Evolutionary conservation across 2,888 invertebrate species (phyloP), one percentile per base, ranked within the genome.

Genomic region (Campoletis raptor): DNA sequence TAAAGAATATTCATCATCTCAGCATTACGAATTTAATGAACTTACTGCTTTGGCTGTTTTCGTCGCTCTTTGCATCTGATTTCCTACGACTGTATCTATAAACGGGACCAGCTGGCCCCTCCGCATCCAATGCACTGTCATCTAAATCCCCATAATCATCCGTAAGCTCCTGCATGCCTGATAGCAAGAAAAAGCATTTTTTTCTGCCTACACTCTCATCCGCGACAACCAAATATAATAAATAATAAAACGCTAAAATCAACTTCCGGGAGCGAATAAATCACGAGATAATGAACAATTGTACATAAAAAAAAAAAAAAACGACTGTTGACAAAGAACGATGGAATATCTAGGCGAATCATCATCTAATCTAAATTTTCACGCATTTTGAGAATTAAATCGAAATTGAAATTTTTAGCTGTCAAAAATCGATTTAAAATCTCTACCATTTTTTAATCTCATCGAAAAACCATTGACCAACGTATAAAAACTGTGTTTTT

Each of bases 41-140:
- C 93, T 93, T 90, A 93, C 93, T 93, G 88, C 90, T 93, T 85
- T 93, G 93, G 88, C 91, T 92, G 88, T 92, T 93, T 74, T 94
- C 93, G 72, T 92, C 93, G 66, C 92, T 94, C 81, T 93, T 93
- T 24, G 89, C 79, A 85, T 94, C 94, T 18, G 92, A 92, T 89
- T 93, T 94, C 74, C 92, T 90, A 70, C 93, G 92, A 89, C 93
- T 93, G 85, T 92, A 93, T 90, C 93, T 91, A 86, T 93, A 94
- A 80, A 92, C 90, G 69, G 90, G 92, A 80, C 91, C 90, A 42
- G 92, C 86, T 24, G 92, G 92, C 54, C 92, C 93, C 83, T 94
- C 94, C 6, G 90, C 90, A 88, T 94, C 93, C 88, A 93, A 87
- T 57, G 93, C 92, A 88, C 92, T 92, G 69, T 93, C 93, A 85